Base-by-base conservation (phyloP, 1,140 invertebrate species). In the Platorchestia sp. region DNA sequence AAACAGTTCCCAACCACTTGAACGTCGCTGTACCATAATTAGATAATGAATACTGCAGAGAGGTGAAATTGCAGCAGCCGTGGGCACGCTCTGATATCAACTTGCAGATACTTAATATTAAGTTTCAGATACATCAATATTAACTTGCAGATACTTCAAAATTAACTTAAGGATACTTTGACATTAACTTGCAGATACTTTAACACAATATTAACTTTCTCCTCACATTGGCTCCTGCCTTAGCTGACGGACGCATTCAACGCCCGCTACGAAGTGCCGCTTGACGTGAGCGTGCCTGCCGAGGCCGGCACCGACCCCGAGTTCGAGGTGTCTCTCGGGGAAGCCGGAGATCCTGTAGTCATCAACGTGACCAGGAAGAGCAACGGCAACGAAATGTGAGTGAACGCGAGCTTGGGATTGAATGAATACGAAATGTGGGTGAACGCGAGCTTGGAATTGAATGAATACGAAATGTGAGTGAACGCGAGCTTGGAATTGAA, bases 361-460 rank as follows among this genome's bases (percentile, higher is more conserved):
- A 97, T 97, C 95, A 95, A 97, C 95, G 97, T 97, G 44, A 96
- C 96, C 53, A 96, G 97, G 87, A 96, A 96, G 45, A 96, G 96
- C n/a, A 97, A 96, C 0, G 96, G 96, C 42, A 97, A 96, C 53
- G 96, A 95, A 93, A 95, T 97, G 43, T 1, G 59, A 36, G 27
- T 75, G 7, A n/a, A n/a, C n/a, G n/a, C n/a, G n/a, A n/a, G n/a
- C n/a, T n/a, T n/a, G n/a, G n/a, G n/a, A n/a, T n/a, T 97, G 97
- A 96, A n/a, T n/a, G n/a, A n/a, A n/a, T n/a, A n/a, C n/a, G n/a
- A n/a, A n/a, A n/a, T n/a, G n/a, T 75, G 59, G 59, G 59, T 75
- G 59, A 22, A 3, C 59, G 36, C 19, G 59, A 75, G 7, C 36
- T 75, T 22, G 14, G 59, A 75, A 36, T 75, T 1, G 14, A 3